A percentile compares a stretch with the other conserved stretches of the same genome.
Evolutionary conservation across 2,113 vertebrate species (phyloP).

Genomic region (Thunnus maccoyii): DNA sequence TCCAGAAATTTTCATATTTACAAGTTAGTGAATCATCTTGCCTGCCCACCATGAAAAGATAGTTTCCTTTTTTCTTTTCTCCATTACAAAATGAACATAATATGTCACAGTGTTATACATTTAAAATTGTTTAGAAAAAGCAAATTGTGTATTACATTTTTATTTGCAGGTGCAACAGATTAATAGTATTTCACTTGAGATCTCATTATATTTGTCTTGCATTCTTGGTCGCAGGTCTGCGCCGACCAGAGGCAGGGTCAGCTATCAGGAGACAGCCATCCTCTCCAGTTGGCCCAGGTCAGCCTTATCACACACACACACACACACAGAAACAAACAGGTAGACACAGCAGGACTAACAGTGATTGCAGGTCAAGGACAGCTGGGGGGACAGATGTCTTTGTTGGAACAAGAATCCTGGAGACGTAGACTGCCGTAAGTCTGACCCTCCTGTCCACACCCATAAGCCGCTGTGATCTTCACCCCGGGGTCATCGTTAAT

Average conservation of each 20-base stretch:
- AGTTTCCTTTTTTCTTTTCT: no score
- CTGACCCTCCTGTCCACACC: constrained; percentile 59
- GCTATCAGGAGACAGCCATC: constrained; percentile 79
- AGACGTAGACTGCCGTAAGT: constrained; percentile 37
- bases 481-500: constrained; percentile 67
- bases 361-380: constrained; percentile 61
- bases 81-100: not conserved
- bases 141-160: no score
- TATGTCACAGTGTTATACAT: no score
- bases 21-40: no score
- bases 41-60: no score
- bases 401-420: constrained; percentile 54
- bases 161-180: not conserved
- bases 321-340: constrained; percentile 20
- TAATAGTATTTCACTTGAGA: constrained; percentile 1
- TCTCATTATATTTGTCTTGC: constrained; percentile 8
- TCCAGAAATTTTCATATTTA: no score
- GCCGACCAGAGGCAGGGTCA: constrained; percentile 75
- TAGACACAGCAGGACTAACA: constrained; percentile 32
- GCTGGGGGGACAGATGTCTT: constrained; percentile 31
- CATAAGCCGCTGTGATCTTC: constrained; percentile 59
- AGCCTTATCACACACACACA: constrained; percentile 56
- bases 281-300: constrained; percentile 82
- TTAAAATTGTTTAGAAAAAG: no score
- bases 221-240: constrained; percentile 75